Evolutionary conservation across 2,888 invertebrate genomes (phyloP).

Genomic region (Drosophila melanosoma): DNA sequence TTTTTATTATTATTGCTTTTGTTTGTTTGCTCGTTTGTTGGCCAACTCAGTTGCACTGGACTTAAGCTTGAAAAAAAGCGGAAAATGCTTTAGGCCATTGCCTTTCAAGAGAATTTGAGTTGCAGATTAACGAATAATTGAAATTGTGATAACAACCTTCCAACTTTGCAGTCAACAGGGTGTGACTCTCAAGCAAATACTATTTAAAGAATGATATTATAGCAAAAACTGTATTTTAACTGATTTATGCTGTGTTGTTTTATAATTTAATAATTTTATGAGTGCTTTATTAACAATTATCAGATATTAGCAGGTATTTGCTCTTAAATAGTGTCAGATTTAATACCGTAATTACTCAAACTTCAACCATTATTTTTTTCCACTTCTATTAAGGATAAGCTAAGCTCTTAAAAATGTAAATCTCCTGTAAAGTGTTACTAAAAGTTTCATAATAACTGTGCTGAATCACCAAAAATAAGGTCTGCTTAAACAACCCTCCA

Average conservation of each 20-base stretch:
- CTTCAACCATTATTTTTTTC: background rate
- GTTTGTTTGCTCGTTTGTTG: slow-evolving; percentile 14
- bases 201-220: background rate
- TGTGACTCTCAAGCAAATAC: slow-evolving; percentile 20
- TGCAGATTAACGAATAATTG: slow-evolving; percentile 43
- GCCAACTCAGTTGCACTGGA: background rate
- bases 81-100: slow-evolving; percentile 8
- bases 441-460: background rate
- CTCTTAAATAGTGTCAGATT: background rate
- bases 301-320: background rate
- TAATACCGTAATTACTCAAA: background rate
- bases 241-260: background rate
- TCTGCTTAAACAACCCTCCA: slow-evolving; percentile 6
- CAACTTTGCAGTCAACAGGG: slow-evolving; percentile 3
- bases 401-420: background rate
- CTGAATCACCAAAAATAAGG: background rate
- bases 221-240: background rate
- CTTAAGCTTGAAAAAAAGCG: slow-evolving; percentile 20
- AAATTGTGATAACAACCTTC: slow-evolving; percentile 43
- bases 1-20: slow-evolving; percentile 35
- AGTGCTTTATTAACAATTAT: background rate
- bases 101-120: slow-evolving; percentile 6
- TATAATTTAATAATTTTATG: background rate
- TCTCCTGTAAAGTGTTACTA: background rate
- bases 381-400: background rate